Evolutionary conservation across 2,113 vertebrate species (phyloP), one percentile per base, ranked within the genome.

Genomic region (Tretioscincus oriximinensis): DNA sequence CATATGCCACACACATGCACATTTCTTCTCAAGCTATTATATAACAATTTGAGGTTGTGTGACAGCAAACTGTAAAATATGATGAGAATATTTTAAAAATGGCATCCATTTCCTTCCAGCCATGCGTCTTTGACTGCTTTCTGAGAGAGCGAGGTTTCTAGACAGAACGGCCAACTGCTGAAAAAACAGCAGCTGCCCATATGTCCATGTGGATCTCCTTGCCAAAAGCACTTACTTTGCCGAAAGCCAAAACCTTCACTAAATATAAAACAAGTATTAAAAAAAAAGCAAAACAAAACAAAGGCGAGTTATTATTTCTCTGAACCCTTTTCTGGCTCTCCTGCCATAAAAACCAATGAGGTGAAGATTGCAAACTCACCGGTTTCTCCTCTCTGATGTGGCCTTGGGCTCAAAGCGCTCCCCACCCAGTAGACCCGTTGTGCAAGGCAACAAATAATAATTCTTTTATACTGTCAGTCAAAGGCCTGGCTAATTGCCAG

Each of bases 81-180:
- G 80, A 92, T 84, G 85, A 12, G 79, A 73, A 81, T 83, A 71
- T 75, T 10, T 75, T 87, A 81, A 91, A 91, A 88, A 70, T 85
- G 10, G 60, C 26, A 29, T 20, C 9, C 18, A n/a, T 60, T 69
- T 49, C n/a, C n/a, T 82, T 45, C 65, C n/a, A 70, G 21, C 49
- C 61, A n/a, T 71, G 51, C 61, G 18, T 45, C 21, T 22, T 35
- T 51, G 31, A 26, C 10, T 26, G 61, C 26, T 63, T 71, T 61
- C 67, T 35, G 22, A 58, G 31, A 63, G 22, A 63, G 35, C 5
- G 58, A 72, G n/a, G 35, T 28, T 47, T 49, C 11, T 41, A 12
- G 67, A 20, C 77, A 22, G 54, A 73, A 73, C 20, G 29, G 21
- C 28, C 24, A 31, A 70, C 54, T 47, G 51, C 16, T 79, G 29